Evolutionary conservation across 2,888 invertebrate species (phyloP), one percentile per base, ranked within the genome.

Genomic region (Drosophila nr. medialis): DNA sequence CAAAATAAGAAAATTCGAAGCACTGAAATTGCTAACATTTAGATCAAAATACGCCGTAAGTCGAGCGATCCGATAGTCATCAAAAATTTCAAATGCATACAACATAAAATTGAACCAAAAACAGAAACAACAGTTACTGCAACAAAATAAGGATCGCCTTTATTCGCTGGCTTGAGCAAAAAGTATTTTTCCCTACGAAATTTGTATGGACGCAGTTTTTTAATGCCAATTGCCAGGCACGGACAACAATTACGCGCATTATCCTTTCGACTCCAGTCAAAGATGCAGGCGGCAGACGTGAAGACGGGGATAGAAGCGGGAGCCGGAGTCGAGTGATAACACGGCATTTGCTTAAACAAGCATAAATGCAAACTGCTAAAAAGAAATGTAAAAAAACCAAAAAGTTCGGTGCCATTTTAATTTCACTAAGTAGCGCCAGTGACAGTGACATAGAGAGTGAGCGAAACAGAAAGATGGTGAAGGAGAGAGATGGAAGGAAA

Each of bases 231-330:
- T 64, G 64, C 81, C 59, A 53, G 76, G 76, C 80, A 65, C 58
- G 83, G 74, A 88, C 88, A 83, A 85, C 86, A 88, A 88, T 83
- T 88, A 88, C 83, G 88, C 74, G 83, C 83, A 83, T 83, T 88
- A 83, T 83, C 80, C 86, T 80, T 83, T 77, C 74, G 70, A 69
- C 80, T 80, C 62, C 42, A 75, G 67, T 40, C 61, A 40, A 61
- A 75, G 79, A 70, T 51, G 45, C 24, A 15, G 45, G 24, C 45
- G 45, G 24, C 60, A 53, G 38, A 24, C 48, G 27, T 13, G 24
- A 7, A 24, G 40, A 21, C 38, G 27, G 15, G 21, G 21, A 24
- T 15, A 3, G 49, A 3, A 80, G 30, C 34, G 8, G 60, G 2
- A 53, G 55, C 42, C 77, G 49, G 69, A 83, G 65, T 64, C 76